These are phyloP conservation scores for Hypercompe scribonia DNA, from an alignment of 2,888 invertebrate genomes.

Conservation along the genomic window DNA sequence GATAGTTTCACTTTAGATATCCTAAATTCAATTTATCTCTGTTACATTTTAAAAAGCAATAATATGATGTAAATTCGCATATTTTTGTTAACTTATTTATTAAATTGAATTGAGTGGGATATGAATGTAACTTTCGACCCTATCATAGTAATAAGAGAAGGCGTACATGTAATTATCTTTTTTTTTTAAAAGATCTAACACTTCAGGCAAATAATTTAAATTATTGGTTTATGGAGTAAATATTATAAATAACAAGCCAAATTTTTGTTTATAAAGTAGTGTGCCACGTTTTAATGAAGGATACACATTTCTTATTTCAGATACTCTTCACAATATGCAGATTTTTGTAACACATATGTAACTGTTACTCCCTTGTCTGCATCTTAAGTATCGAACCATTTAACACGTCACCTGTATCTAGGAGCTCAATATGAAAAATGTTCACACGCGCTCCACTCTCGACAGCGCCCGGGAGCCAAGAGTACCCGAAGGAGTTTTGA, in stretches of 20 bases:
- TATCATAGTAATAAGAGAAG: background rate
- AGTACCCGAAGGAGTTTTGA: constrained; percentile 76
- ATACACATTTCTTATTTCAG: background rate
- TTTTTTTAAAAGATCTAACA: background rate
- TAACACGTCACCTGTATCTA: constrained; percentile 59
- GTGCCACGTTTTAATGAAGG: background rate
- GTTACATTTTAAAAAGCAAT: background rate
- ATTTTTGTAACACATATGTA: constrained; percentile 9
- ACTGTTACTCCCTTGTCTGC: constrained; percentile 37
- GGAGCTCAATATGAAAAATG: constrained; percentile 59
- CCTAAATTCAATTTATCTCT: background rate
- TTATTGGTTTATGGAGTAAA: background rate
- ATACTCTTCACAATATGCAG: background rate
- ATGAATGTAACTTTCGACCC: background rate
- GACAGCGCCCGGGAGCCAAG: constrained; percentile 44
- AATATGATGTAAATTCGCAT: background rate
- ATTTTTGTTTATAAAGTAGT: background rate
- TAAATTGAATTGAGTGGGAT: background rate
- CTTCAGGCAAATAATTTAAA: background rate
- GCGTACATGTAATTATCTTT: background rate
- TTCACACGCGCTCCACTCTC: constrained; percentile 54
- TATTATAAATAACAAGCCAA: background rate
- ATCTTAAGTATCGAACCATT: constrained; percentile 54
- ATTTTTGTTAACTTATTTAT: background rate
- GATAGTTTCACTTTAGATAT: background rate